A percentile compares a stretch with the other conserved stretches of the same genome.
These are phyloP conservation scores for Elysia chlorotica DNA, from an alignment of 1,140 invertebrate genomes.

Conservation along the genomic window DNA sequence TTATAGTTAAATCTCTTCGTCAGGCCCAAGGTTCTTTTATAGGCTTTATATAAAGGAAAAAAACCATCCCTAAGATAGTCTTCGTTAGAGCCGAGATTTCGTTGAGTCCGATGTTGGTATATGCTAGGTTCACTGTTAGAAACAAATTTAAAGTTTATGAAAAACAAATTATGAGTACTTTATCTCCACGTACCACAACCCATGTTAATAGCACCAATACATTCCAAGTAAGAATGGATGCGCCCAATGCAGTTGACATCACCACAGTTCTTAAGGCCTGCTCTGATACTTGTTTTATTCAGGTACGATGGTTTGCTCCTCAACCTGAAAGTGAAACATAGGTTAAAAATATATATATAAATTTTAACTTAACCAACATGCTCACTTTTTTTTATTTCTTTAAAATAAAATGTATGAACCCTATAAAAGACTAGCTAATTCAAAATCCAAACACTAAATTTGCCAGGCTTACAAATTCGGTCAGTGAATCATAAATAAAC, in stretches of 20 bases:
- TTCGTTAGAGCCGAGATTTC: neutral
- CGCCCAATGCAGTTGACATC: slow-evolving; percentile 71
- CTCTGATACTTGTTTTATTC: slow-evolving; percentile 68
- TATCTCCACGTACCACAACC: slow-evolving; percentile 68
- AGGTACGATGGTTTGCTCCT: slow-evolving; percentile 67
- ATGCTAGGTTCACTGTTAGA: neutral
- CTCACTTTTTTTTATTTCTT: neutral
- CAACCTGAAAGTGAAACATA: slow-evolving; percentile 50
- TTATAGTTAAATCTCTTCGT: neutral
- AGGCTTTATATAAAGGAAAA: no score
- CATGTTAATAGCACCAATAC: slow-evolving; percentile 72
- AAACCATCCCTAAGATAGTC: no score
- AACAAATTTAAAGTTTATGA: neutral
- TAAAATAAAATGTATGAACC: no score
- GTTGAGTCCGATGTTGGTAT: neutral
- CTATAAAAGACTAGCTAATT: no score
- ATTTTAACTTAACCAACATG: neutral
- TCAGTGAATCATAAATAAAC: no score
- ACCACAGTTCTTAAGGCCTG: slow-evolving; percentile 70
- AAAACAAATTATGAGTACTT: neutral
- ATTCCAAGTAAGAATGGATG: slow-evolving; percentile 70
- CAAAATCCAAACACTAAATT: no score
- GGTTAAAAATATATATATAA: neutral
- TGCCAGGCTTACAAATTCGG: no score
- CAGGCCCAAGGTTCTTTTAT: no score